Evolutionary conservation across 2,888 invertebrate genomes (phyloP).

Genomic region (Peribatodes rhomboidaria): DNA sequence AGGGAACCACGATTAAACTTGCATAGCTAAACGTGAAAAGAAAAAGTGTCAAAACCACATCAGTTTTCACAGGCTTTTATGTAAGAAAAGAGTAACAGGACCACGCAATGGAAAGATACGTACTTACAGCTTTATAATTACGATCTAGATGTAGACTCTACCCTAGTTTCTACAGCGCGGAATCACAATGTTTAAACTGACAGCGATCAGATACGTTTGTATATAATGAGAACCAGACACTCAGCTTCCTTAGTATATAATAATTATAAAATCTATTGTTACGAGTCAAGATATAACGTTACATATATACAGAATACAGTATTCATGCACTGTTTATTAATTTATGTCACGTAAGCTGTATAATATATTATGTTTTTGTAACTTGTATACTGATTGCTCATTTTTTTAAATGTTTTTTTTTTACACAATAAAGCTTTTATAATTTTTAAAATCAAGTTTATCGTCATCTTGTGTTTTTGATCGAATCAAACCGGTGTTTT

Average conservation of each 20-base stretch:
- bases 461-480: no score
- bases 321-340: constrained; percentile 56
- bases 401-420: background rate
- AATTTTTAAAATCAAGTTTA: no score
- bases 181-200: constrained; percentile 32
- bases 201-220: constrained; percentile 41
- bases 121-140: background rate
- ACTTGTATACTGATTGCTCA: background rate
- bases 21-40: no score
- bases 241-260: constrained; percentile 51
- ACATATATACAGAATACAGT: constrained; percentile 49
- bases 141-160: background rate
- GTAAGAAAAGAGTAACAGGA: background rate
- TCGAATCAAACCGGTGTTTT: no score
- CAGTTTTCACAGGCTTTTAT: background rate
- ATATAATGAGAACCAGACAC: constrained; percentile 42
- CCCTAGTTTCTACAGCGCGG: constrained; percentile 17
- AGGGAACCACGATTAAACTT: no score
- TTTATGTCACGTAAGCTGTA: constrained; percentile 53
- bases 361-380: constrained; percentile 38
- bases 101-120: background rate
- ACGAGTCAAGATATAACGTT: constrained; percentile 49
- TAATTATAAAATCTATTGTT: constrained; percentile 57
- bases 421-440: no score
- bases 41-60: no score